These are phyloP conservation scores for Oikopleura dioica DNA, from an alignment of 23 tunicate genomes.

Conservation along the genomic window DNA sequence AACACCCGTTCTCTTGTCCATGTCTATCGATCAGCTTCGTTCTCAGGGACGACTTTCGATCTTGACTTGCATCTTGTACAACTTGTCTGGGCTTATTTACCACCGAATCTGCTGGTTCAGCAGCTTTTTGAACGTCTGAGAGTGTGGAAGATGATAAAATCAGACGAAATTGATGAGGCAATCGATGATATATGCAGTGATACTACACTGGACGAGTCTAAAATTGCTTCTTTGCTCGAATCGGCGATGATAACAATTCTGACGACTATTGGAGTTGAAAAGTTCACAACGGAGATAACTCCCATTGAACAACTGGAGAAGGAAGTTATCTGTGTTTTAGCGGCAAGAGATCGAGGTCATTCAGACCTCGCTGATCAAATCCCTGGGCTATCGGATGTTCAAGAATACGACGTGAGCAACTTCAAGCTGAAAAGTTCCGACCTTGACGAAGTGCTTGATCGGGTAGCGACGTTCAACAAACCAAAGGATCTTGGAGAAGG, in stretches of 20 bases:
- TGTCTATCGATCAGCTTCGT: background rate
- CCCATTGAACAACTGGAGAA: background rate
- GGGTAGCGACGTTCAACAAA: background rate
- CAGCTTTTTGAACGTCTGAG: background rate
- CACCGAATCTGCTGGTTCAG: background rate
- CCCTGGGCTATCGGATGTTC: background rate
- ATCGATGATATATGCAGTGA: background rate
- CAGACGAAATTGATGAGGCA: background rate
- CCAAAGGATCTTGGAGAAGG: background rate
- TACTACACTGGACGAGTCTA: background rate
- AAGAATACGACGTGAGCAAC: conserved; percentile 1
- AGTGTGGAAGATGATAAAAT: background rate
- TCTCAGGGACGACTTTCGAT: conserved; percentile 3
- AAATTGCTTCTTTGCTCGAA: background rate
- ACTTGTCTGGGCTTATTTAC: background rate
- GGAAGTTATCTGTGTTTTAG: background rate
- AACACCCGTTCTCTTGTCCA: background rate
- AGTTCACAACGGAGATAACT: background rate
- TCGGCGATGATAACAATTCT: background rate
- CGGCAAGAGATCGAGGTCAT: background rate
- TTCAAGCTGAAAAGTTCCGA: background rate
- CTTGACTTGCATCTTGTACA: background rate
- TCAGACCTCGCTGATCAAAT: background rate
- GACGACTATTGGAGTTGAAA: background rate
- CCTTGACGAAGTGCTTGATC: background rate